Percentiles rank a stretch among this genome's conserved stretches.
phyloP scores from a whole-genome alignment of 2,113 vertebrate genomes.

The Uropsilus gracilis region DNA sequence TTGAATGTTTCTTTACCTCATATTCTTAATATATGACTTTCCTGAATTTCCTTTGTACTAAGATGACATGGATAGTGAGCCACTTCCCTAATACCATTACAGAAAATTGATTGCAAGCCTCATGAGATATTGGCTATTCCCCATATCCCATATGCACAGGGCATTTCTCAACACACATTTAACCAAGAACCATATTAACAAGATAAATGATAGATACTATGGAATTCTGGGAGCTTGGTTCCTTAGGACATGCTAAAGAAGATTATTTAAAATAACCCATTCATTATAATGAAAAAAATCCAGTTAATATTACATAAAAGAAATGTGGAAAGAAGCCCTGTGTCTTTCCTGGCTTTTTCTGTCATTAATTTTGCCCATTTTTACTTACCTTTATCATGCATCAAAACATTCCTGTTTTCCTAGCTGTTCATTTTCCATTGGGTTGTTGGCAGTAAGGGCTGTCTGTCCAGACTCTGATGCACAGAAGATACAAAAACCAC shows the following conservation, averaged over 20 bases:
- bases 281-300: not conserved
- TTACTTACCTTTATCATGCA: not conserved
- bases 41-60: not conserved
- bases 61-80: not conserved
- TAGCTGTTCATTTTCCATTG: constrained; percentile 22
- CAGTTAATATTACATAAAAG: not conserved
- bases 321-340: not conserved
- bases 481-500: not conserved
- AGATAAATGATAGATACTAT: not conserved
- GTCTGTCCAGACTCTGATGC: not conserved
- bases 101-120: constrained; percentile 19
- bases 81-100: constrained; percentile 9
- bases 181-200: not conserved
- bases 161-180: not conserved
- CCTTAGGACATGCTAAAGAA: not conserved
- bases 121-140: not conserved
- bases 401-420: not conserved
- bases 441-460: not conserved
- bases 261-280: constrained; percentile 41
- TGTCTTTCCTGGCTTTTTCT: not conserved
- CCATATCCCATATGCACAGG: not conserved
- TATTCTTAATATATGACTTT: constrained; percentile 34
- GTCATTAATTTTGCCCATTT: constrained; percentile 3
- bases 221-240: not conserved
- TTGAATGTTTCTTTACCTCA: not conserved